phyloP scores from a whole-genome alignment of 2,113 vertebrate species.

The Myotis lucifugus region DNA sequence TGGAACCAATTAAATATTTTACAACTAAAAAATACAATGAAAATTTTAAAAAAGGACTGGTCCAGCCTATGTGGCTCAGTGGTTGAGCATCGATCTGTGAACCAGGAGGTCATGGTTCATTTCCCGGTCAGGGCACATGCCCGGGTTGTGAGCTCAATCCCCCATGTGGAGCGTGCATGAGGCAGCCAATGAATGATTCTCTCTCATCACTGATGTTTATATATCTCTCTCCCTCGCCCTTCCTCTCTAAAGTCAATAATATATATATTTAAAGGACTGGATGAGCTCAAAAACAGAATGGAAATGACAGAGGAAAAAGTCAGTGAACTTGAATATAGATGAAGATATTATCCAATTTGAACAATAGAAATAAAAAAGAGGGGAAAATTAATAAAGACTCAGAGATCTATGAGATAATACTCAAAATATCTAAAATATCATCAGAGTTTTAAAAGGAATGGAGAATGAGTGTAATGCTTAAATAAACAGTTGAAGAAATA shows the following conservation, averaged over 20 bases:
- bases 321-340: neutral
- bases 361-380: neutral
- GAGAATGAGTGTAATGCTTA: neutral
- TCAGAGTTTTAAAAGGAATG: neutral
- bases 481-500: constrained; percentile 47
- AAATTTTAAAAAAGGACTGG: neutral
- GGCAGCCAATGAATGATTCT: neutral
- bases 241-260: neutral
- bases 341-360: neutral
- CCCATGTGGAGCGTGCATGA: no score
- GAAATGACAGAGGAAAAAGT: neutral
- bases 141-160: no score
- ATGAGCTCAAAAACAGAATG: neutral
- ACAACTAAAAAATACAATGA: neutral
- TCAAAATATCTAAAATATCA: neutral
- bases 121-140: no score
- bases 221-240: neutral
- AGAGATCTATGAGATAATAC: neutral
- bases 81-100: no score
- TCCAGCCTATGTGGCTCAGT: no score
- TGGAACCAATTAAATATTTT: neutral
- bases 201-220: neutral
- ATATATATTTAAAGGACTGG: neutral
- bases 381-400: neutral
- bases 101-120: no score